Evolutionary conservation across 2,888 invertebrate genomes (phyloP).

Genomic region (Eugnorisma glareosa): DNA sequence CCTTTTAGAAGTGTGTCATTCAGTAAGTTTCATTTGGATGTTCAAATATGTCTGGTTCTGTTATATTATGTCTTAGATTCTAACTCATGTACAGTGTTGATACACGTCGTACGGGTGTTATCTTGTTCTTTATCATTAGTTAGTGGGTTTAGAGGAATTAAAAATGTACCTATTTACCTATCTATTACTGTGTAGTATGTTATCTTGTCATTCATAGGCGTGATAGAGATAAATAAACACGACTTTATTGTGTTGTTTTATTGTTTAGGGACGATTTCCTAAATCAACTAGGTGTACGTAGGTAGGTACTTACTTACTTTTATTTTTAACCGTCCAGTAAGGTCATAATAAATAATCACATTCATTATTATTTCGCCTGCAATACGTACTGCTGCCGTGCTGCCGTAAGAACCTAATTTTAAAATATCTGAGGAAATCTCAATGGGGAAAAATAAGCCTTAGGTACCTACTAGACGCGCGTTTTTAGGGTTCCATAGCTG

Average conservation of each 20-base stretch:
- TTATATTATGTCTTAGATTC: constrained; percentile 31
- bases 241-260: constrained; percentile 10
- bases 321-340: neutral
- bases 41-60: constrained; percentile 8
- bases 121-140: constrained; percentile 54
- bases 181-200: constrained; percentile 32
- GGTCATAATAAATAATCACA: neutral
- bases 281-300: neutral
- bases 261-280: constrained; percentile 9
- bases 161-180: constrained; percentile 48
- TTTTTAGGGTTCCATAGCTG: too few species aligned
- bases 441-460: neutral
- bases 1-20: constrained; percentile 47
- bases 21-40: constrained; percentile 9
- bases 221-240: constrained; percentile 32
- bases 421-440: neutral
- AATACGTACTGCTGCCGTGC: neutral
- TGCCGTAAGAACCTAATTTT: neutral
- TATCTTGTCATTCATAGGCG: constrained; percentile 57
- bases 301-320: neutral
- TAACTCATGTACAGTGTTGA: constrained; percentile 26
- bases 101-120: constrained; percentile 54
- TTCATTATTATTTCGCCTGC: neutral
- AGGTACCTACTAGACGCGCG: too few species aligned
- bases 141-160: constrained; percentile 48